A percentile compares a stretch with the other conserved stretches of the same genome.
phyloP scores from a whole-genome alignment of 2,797 vertebrate species.

The Malacoctenus gilli region DNA sequence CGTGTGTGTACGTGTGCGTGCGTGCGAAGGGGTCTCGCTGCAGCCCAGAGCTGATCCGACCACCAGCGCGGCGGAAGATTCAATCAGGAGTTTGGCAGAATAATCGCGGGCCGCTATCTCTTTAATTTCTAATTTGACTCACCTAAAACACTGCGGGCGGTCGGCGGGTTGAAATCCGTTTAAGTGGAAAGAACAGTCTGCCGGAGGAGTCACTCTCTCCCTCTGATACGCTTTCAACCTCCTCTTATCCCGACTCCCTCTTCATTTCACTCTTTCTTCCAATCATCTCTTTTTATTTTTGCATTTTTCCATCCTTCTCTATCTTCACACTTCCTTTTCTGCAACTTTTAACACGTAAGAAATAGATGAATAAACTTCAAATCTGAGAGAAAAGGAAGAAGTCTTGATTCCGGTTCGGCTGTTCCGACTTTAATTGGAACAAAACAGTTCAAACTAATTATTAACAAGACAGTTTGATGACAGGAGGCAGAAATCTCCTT shows the following conservation, averaged over 20 bases:
- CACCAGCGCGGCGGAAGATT: conserved; percentile 26
- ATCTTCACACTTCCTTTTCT: neutral
- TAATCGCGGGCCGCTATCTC: conserved; percentile 49
- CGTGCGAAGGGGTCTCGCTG: too few relatives aligned
- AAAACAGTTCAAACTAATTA: neutral
- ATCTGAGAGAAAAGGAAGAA: neutral
- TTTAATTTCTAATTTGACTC: conserved; percentile 52
- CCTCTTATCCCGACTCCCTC: conserved; percentile 4
- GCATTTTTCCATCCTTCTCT: conserved; percentile 3
- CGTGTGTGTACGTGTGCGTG: neutral
- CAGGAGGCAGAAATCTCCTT: too few relatives aligned
- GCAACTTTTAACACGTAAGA: neutral
- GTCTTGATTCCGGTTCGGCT: conserved; percentile 15
- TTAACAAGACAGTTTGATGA: too few relatives aligned
- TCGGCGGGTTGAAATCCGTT: conserved; percentile 40
- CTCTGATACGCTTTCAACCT: conserved; percentile 18
- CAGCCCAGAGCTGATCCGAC: conserved; percentile 35
- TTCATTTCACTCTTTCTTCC: conserved; percentile 1
- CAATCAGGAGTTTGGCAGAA: conserved; percentile 32
- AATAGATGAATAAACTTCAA: conserved; percentile 2
- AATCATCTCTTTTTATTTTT: neutral
- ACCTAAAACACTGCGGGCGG: conserved; percentile 46
- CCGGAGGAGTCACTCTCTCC: conserved; percentile 17
- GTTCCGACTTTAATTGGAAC: conserved; percentile 1
- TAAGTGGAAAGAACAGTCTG: conserved; percentile 31